Evolutionary conservation across 2,113 vertebrate genomes (phyloP).

Genomic region (Cyrtonyx montezumae): DNA sequence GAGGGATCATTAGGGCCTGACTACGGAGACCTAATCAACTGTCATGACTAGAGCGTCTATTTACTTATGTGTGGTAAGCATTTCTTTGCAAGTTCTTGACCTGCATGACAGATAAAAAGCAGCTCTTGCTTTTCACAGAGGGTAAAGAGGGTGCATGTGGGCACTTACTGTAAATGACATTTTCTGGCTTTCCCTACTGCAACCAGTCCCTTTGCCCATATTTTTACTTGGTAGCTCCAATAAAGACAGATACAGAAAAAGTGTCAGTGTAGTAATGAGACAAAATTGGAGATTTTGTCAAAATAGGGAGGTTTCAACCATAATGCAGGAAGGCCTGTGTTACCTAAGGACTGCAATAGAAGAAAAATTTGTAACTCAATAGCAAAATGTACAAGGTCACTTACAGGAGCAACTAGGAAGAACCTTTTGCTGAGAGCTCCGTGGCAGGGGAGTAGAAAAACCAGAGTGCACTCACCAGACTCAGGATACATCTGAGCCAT

Average conservation of each 20-base stretch:
- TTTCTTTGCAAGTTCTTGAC: background rate
- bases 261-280: conserved; percentile 31
- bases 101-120: background rate
- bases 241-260: conserved; percentile 53
- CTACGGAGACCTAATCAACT: conserved; percentile 25
- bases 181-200: conserved; percentile 4
- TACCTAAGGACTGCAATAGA: background rate
- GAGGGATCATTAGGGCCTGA: background rate
- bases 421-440: background rate
- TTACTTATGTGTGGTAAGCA: background rate
- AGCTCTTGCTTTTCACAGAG: background rate
- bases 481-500: background rate
- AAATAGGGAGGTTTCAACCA: conserved; percentile 12
- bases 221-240: conserved; percentile 40
- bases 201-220: background rate
- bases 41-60: background rate
- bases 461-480: background rate
- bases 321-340: conserved; percentile 37
- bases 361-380: conserved; percentile 17
- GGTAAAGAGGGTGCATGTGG: background rate
- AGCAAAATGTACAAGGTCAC: background rate
- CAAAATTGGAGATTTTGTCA: conserved; percentile 43
- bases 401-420: background rate
- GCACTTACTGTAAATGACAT: background rate
- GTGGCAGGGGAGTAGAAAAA: background rate